These are phyloP conservation scores for Tokudaia tokunoshimensis DNA, from an alignment of 2,797 vertebrate genomes.

Conservation along the genomic window DNA sequence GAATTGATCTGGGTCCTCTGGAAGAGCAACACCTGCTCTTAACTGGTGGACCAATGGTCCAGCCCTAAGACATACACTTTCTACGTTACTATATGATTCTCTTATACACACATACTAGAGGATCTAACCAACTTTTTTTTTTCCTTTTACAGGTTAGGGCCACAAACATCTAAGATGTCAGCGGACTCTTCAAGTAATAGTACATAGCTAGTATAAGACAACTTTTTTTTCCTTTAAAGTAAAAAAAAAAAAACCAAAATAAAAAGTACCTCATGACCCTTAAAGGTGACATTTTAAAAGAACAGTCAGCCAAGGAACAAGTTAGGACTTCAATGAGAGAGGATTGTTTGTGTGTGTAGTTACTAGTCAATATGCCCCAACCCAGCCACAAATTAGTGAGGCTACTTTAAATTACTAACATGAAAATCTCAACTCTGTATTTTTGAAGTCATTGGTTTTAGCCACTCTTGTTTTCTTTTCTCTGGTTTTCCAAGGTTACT, in stretches of 20 bases:
- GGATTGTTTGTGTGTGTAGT: neutral
- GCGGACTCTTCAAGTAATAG: neutral
- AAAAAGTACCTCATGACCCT: neutral
- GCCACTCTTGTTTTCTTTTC: constrained; percentile 68
- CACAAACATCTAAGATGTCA: neutral
- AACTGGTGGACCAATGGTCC: neutral
- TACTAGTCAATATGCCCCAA: neutral
- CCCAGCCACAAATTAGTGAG: constrained; percentile 64
- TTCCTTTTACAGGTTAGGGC: neutral
- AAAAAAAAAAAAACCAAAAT: neutral
- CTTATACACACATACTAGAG: neutral
- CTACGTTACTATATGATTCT: neutral
- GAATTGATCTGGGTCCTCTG: neutral
- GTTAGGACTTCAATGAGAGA: neutral
- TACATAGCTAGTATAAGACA: neutral
- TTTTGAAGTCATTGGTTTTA: constrained; percentile 75
- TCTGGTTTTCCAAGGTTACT: constrained; percentile 64
- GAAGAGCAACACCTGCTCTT: neutral
- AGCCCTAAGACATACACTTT: neutral
- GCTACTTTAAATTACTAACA: constrained; percentile 68
- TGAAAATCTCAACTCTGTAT: constrained; percentile 58
- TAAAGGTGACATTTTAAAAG: constrained; percentile 20
- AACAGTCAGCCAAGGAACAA: constrained; percentile 15
- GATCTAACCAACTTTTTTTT: neutral
- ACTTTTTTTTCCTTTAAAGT: neutral